A percentile compares a stretch with the other conserved stretches of the same genome.
phyloP scores from a whole-genome alignment of 2,888 invertebrate species.

The Ptychoptera albimana region DNA sequence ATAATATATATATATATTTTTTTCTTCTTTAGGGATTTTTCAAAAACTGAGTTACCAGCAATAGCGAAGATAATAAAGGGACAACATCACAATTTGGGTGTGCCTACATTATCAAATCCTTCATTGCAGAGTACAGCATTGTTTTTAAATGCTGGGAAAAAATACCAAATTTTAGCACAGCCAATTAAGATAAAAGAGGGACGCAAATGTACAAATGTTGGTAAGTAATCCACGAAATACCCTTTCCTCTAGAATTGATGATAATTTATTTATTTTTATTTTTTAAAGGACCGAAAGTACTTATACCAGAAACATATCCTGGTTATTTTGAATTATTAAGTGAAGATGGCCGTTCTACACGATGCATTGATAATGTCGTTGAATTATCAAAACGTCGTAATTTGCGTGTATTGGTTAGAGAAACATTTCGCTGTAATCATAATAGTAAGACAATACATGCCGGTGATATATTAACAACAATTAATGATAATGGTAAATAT shows the following conservation, averaged over 20 bases:
- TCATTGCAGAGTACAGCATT: conserved; percentile 74
- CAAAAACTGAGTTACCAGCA: conserved; percentile 60
- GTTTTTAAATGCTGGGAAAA: conserved; percentile 68
- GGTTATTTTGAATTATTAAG: conserved; percentile 90
- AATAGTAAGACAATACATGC: conserved; percentile 49
- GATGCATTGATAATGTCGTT: conserved; percentile 75
- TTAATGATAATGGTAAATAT: conserved; percentile 58
- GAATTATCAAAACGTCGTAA: conserved; percentile 61
- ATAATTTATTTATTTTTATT: background rate
- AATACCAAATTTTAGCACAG: conserved; percentile 74
- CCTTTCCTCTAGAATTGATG: background rate
- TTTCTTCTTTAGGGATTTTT: conserved; percentile 40
- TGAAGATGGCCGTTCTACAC: conserved; percentile 82
- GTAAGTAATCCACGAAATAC: conserved; percentile 10
- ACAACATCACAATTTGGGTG: conserved; percentile 81
- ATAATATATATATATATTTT: too few relatives aligned
- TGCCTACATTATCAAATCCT: conserved; percentile 73
- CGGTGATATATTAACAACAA: conserved; percentile 69
- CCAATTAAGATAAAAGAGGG: conserved; percentile 84
- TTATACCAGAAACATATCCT: conserved; percentile 78
- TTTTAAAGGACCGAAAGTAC: conserved; percentile 50
- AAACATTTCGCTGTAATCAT: conserved; percentile 30
- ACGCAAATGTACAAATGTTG: conserved; percentile 58
- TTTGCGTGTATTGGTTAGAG: conserved; percentile 28
- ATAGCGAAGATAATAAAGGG: conserved; percentile 88